phyloP scores from a whole-genome alignment of 2,888 invertebrate species.

The Siphonodentalium dalli region DNA sequence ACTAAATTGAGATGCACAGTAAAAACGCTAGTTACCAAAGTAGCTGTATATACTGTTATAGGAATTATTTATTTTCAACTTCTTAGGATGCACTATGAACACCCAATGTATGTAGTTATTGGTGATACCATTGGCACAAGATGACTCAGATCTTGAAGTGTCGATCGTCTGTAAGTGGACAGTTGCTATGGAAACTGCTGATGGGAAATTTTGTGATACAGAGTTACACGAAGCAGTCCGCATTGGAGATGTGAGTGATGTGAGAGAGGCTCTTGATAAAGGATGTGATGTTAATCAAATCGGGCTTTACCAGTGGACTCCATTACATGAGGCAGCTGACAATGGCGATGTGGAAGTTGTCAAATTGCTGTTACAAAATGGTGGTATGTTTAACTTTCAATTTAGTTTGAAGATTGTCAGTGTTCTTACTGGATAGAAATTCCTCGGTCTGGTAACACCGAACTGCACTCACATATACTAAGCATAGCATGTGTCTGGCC shows the following conservation, averaged over 20 bases:
- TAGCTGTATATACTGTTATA: no score
- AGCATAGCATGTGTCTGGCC: no score
- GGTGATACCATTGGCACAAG: no score
- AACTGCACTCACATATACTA: no score
- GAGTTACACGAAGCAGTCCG: conserved; percentile 56
- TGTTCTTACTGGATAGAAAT: background rate
- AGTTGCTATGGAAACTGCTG: background rate
- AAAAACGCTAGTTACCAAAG: no score
- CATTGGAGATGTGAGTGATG: conserved; percentile 47
- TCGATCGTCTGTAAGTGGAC: no score
- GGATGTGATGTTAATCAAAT: conserved; percentile 54
- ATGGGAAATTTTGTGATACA: conserved; percentile 48
- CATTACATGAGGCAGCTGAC: conserved; percentile 56
- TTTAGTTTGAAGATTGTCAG: no score
- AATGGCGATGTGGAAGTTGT: conserved; percentile 55
- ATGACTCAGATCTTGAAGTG: no score
- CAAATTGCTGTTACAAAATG: conserved; percentile 41
- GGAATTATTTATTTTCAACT: no score
- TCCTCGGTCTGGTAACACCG: background rate
- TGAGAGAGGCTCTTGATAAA: conserved; percentile 42
- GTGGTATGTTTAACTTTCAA: conserved; percentile 41
- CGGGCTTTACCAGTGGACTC: conserved; percentile 56
- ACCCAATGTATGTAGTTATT: no score
- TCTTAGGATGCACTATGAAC: no score
- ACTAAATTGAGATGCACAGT: no score